phyloP scores from a whole-genome alignment of 2,888 invertebrate species.

The Tipula helvola region DNA sequence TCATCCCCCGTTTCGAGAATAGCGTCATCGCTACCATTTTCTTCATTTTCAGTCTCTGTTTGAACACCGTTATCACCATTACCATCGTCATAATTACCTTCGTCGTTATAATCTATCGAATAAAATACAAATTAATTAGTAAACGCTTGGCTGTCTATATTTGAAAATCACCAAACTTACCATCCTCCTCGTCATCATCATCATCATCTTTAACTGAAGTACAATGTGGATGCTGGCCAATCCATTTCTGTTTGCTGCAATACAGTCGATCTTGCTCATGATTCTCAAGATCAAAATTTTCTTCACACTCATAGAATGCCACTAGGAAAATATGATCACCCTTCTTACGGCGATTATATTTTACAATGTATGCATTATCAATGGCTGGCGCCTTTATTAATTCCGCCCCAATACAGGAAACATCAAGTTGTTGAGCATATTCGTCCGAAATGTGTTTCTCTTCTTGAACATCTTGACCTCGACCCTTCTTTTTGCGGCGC shows the following conservation, averaged over 20 bases:
- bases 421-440: slow-evolving; percentile 27
- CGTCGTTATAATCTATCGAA: slow-evolving; percentile 4
- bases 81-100: slow-evolving; percentile 10
- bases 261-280: slow-evolving; percentile 38
- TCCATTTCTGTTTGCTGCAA: slow-evolving; percentile 44
- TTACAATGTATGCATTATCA: slow-evolving; percentile 27
- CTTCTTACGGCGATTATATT: slow-evolving; percentile 30
- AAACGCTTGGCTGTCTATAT: neutral
- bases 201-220: slow-evolving; percentile 16
- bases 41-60: slow-evolving; percentile 17
- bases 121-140: neutral
- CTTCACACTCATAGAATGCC: slow-evolving; percentile 43
- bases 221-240: slow-evolving; percentile 43
- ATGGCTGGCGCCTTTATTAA: slow-evolving; percentile 32
- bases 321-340: slow-evolving; percentile 40
- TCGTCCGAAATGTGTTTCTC: slow-evolving; percentile 25
- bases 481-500: slow-evolving; percentile 20
- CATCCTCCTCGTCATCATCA: slow-evolving; percentile 14
- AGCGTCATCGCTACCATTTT: slow-evolving; percentile 18
- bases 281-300: slow-evolving; percentile 39
- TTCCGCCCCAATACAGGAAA: slow-evolving; percentile 30
- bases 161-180: neutral
- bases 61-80: slow-evolving; percentile 10
- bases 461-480: slow-evolving; percentile 25
- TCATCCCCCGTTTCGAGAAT: slow-evolving; percentile 14